Evolutionary conservation across 1,140 invertebrate genomes (phyloP), one percentile per base, ranked within the genome.

Genomic region (Aphidius gifuensis): DNA sequence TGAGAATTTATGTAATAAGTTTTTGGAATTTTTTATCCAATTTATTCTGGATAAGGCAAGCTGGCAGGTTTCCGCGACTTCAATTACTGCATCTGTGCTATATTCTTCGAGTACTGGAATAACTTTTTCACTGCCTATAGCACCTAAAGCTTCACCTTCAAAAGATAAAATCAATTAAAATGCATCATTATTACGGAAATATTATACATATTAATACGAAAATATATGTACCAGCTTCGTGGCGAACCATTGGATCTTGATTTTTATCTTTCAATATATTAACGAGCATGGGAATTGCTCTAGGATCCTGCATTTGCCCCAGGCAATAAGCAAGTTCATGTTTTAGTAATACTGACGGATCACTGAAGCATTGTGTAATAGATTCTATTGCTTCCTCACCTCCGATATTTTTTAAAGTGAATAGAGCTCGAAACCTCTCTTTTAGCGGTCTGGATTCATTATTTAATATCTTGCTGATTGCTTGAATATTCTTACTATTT

Each of bases 241-340:
- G 98, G 6, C 97, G 83, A 39, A 99, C 97, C 86, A 99, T 99
- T 0, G 94, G 88, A 70, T 98, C 93, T 76, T 99, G 91, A 2
- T 78, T 80, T 61, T 71, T 78, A 79, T 99, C 90, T 75, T 90
- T 83, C 16, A 99, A 82, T 5, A 97, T 88, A 63, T 82, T 80
- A 21, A 85, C 85, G 2, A 99, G 83, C 42, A 88, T 81, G 3
- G 89, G 86, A 69, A 98, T 87, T 1, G 97, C 96, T 54, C 79
- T 73, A n/a, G 77, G 70, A 80, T 97, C 89, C 80, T 93, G 89
- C 95, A 98, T 98, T 82, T 99, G 98, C 16, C 98, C 98, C 42
- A 99, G 83, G 80, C 96, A 99, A 81, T 99, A 99, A 0, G 97
- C 97, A 49, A 97, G 81, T 80, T 99, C 98, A 77, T 99, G 98